Conservation (phyloP, 2,113 vertebrate genomes). For the human region GRCh38 chr4:4831501-4832000, state of each 20-base stretch:
- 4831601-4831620: background rate
- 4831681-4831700: background rate
- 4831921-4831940: fast-evolving
- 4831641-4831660: background rate
- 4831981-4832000: background rate
- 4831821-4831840: no score
- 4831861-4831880: background rate
- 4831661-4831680: background rate
- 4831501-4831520: background rate
- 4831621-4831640: background rate
- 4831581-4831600: fast-evolving
- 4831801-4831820: background rate
- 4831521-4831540: background rate
- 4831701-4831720: background rate
- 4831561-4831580: background rate
- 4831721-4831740: background rate
- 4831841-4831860: background rate
- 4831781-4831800: background rate
- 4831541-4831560: background rate
- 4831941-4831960: background rate
- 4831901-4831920: background rate
- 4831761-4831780: background rate
- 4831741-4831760: background rate
- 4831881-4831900: background rate
- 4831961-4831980: background rate